phyloP scores from a whole-genome alignment of 2,113 vertebrate genomes.

The Ptychochromis oligacanthus region DNA sequence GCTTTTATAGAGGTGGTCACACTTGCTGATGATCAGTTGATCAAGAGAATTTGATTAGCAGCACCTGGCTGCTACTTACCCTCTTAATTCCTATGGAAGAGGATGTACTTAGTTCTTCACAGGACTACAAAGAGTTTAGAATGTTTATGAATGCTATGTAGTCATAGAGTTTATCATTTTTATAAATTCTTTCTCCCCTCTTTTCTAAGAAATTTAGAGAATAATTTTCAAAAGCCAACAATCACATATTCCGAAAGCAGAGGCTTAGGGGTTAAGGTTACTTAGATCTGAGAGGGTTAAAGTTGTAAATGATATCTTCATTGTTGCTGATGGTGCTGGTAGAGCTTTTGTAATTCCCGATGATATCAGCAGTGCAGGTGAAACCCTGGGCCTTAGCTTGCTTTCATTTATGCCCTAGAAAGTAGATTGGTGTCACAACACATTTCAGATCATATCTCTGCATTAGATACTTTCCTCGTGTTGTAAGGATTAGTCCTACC shows the following conservation, averaged over 20 bases:
- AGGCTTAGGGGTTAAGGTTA: neutral
- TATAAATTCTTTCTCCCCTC: no score
- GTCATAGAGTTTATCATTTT: no score
- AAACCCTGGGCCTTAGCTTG: constrained; percentile 8
- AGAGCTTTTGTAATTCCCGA: constrained; percentile 38
- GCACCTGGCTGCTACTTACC: no score
- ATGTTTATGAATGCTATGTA: no score
- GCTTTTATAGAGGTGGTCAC: no score
- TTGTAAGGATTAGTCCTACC: constrained; percentile 14
- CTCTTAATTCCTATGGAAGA: no score
- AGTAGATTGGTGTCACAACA: constrained; percentile 50
- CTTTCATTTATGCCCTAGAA: constrained; percentile 32
- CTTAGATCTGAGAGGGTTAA: constrained; percentile 8
- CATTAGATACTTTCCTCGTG: constrained; percentile 51
- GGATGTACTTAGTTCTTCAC: no score
- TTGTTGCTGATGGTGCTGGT: constrained; percentile 48
- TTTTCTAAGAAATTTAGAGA: no score
- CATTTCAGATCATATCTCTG: constrained; percentile 46
- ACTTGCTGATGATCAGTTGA: no score
- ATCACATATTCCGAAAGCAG: neutral
- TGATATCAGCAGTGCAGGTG: constrained; percentile 39
- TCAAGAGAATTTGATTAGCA: no score
- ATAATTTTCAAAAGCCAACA: neutral
- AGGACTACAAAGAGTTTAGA: no score
- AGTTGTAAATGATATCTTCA: constrained; percentile 53